Evolutionary conservation across 2,797 vertebrate species (phyloP).

Genomic region (Danio jaintianensis): DNA sequence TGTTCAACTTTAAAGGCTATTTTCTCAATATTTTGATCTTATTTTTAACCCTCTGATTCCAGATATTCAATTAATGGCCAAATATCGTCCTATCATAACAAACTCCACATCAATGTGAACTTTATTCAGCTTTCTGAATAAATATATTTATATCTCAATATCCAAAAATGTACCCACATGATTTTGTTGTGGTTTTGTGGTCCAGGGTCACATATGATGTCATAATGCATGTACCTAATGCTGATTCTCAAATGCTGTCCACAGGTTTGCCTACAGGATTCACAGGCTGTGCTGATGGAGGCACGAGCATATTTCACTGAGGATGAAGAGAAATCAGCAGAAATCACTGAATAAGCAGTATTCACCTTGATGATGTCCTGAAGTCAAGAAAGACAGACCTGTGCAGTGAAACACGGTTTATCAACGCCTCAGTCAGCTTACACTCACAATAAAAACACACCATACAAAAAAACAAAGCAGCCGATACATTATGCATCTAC

Average conservation of each 20-base stretch:
- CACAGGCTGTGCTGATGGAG: constrained; percentile 81
- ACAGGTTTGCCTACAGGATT: constrained; percentile 83
- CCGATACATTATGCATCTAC: neutral
- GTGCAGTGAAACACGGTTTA: neutral
- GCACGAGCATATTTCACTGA: constrained; percentile 68
- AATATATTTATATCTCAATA: too few relatives aligned
- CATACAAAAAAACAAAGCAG: neutral
- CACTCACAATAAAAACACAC: neutral
- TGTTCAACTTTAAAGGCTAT: too few relatives aligned
- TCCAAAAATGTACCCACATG: too few relatives aligned
- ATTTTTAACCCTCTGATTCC: too few relatives aligned
- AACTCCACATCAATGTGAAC: too few relatives aligned
- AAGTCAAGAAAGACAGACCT: neutral
- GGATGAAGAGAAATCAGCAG: neutral
- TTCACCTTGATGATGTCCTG: neutral
- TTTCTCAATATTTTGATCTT: too few relatives aligned
- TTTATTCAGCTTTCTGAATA: too few relatives aligned
- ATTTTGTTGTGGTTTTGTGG: too few relatives aligned
- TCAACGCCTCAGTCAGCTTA: neutral
- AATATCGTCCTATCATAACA: too few relatives aligned
- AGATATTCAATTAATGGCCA: too few relatives aligned
- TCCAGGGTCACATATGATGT: neutral
- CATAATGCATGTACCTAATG: neutral
- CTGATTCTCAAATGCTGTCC: neutral
- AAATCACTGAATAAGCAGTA: constrained; percentile 29